A percentile compares a stretch with the other conserved stretches of the same genome.
Evolutionary conservation across 2,888 invertebrate genomes (phyloP).

Genomic region (Alentia gelatinosa): DNA sequence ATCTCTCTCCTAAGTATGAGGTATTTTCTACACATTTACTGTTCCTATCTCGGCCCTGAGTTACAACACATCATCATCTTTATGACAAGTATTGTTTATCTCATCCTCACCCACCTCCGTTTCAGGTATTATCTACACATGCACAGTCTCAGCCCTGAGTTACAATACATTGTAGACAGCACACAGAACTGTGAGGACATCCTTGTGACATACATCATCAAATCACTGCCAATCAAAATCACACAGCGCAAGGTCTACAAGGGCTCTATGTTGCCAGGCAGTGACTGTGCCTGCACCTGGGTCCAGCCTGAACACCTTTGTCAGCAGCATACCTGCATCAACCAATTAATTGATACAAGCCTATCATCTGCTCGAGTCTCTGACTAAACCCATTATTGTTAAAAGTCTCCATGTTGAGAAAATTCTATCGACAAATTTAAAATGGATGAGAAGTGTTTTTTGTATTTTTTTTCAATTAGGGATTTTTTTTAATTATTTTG

Average conservation of each 20-base stretch:
- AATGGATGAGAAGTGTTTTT: constrained; percentile 35
- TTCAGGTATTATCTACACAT: constrained; percentile 90
- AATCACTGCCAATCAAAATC: constrained; percentile 96
- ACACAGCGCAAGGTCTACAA: constrained; percentile 95
- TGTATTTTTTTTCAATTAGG: no score
- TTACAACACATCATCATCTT: constrained; percentile 92
- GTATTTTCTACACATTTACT: constrained; percentile 94
- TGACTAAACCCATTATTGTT: constrained; percentile 96
- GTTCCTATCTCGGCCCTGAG: constrained; percentile 89
- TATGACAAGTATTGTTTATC: no score
- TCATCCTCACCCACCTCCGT: no score
- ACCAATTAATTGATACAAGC: constrained; percentile 98
- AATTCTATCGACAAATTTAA: constrained; percentile 86
- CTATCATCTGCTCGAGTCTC: constrained; percentile 92
- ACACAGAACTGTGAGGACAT: constrained; percentile 97
- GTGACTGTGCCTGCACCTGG: constrained; percentile 83
- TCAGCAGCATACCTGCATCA: constrained; percentile 95
- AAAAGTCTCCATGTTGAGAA: constrained; percentile 95
- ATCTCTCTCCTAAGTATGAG: constrained; percentile 66
- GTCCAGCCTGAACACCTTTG: constrained; percentile 96
- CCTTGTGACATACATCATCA: constrained; percentile 94
- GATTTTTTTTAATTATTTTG: no score
- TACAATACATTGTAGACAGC: constrained; percentile 93
- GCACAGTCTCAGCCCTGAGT: constrained; percentile 90
- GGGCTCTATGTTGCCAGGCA: constrained; percentile 84